phyloP scores from a whole-genome alignment of 2,888 invertebrate genomes.

The Tetanocera ferruginea region DNA sequence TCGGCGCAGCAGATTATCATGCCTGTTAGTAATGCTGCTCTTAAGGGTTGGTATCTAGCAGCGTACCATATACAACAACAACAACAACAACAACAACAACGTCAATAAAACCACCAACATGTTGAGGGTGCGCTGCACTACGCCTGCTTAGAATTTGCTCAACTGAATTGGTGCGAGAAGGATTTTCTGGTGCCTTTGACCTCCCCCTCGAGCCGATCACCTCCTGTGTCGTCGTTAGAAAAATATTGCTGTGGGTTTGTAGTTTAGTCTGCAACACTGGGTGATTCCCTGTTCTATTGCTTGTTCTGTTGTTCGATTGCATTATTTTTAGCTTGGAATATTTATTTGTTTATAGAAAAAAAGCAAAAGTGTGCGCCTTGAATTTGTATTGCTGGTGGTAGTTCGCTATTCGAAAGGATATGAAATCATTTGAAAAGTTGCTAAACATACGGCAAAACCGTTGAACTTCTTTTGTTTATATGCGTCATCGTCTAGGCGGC shows the following conservation, averaged over 20 bases:
- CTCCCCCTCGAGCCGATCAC: neutral
- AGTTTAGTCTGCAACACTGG: no score
- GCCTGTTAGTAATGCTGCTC: neutral
- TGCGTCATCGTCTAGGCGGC: conserved; percentile 14
- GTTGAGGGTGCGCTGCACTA: conserved; percentile 19
- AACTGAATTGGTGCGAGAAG: neutral
- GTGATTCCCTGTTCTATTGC: no score
- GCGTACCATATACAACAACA: no score
- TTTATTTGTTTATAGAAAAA: neutral
- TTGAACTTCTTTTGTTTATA: conserved; percentile 13
- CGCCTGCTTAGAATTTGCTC: conserved; percentile 11
- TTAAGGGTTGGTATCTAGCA: conserved; percentile 30
- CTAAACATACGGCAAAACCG: conserved; percentile 16
- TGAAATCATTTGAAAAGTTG: neutral
- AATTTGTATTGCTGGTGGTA: neutral
- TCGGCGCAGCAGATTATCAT: neutral
- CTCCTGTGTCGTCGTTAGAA: no score
- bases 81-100: neutral
- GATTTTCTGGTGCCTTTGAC: conserved; percentile 10
- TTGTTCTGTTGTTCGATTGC: no score
- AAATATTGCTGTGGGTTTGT: no score
- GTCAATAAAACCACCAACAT: neutral
- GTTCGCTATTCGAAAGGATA: neutral
- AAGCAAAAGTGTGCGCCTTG: neutral
- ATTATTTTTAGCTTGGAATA: no score